phyloP scores from a whole-genome alignment of 1,140 invertebrate genomes.

The Lucilia sericata region DNA sequence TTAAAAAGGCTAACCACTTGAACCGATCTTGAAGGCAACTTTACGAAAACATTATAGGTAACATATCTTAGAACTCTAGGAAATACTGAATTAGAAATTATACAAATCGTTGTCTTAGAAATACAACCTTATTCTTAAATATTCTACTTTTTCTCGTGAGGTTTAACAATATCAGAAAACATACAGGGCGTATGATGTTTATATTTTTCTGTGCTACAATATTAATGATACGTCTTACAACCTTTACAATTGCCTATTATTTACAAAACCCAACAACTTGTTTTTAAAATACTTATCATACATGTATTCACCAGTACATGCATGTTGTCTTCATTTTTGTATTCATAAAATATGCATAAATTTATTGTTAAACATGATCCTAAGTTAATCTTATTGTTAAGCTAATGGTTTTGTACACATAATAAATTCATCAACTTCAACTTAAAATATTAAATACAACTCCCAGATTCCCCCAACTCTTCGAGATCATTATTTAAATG shows the following conservation, averaged over 20 bases:
- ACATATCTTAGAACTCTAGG: too few species aligned
- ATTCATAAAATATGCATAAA: slow-evolving; percentile 5
- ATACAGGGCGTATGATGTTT: slow-evolving; percentile 3
- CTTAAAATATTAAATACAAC: not conserved
- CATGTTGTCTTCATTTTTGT: not conserved
- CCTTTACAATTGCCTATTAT: not conserved
- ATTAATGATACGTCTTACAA: not conserved
- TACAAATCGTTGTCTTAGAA: too few species aligned
- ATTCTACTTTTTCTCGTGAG: too few species aligned
- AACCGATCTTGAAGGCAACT: too few species aligned
- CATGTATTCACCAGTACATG: not conserved
- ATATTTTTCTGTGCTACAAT: not conserved
- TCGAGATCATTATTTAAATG: not conserved
- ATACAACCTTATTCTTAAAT: too few species aligned
- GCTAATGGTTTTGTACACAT: slow-evolving; percentile 1
- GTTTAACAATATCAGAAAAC: too few species aligned
- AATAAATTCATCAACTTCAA: not conserved
- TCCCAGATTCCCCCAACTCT: not conserved
- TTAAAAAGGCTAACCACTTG: too few species aligned
- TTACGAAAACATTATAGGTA: too few species aligned
- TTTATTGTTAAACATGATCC: slow-evolving; percentile 10
- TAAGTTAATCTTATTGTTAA: slow-evolving; percentile 24
- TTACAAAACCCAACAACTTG: too few species aligned
- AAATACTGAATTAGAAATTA: too few species aligned
- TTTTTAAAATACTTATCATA: not conserved